phyloP scores from a whole-genome alignment of 2,113 vertebrate genomes.

The Diadophis punctatus region DNA sequence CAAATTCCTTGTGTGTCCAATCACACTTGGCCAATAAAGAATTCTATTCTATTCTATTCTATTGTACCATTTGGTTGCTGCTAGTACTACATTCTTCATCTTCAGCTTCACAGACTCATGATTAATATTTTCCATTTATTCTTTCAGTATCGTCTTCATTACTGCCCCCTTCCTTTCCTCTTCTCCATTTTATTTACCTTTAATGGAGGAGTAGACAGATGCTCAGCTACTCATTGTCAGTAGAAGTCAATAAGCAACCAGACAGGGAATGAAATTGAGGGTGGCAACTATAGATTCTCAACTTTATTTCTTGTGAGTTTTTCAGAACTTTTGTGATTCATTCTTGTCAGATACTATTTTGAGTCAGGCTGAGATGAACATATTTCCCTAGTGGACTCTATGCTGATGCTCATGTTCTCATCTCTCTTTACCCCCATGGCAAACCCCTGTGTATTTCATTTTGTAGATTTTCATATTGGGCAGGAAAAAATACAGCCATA shows the following conservation, averaged over 20 bases:
- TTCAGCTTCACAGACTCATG: constrained; percentile 33
- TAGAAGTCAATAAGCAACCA: constrained; percentile 67
- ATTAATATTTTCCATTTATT: constrained; percentile 21
- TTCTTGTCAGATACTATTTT: constrained; percentile 71
- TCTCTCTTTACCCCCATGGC: constrained; percentile 30
- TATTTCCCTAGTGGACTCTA: constrained; percentile 54
- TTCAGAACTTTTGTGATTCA: constrained; percentile 67
- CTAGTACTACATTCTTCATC: neutral
- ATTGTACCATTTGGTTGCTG: neutral
- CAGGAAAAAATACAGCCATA: neutral
- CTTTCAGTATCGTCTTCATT: neutral
- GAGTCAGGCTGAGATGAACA: constrained; percentile 60
- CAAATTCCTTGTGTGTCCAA: no score
- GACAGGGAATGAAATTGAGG: constrained; percentile 65
- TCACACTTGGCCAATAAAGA: no score
- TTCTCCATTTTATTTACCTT: constrained; percentile 32
- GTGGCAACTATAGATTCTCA: constrained; percentile 73
- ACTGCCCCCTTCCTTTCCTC: neutral
- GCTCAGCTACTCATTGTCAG: constrained; percentile 50
- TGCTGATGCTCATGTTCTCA: constrained; percentile 47
- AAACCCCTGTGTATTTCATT: constrained; percentile 29
- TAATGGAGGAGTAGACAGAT: constrained; percentile 53
- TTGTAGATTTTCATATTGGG: constrained; percentile 1
- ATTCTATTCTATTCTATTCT: no score
- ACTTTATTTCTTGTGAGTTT: constrained; percentile 69